phyloP scores from a whole-genome alignment of 2,113 vertebrate species.

The Megaleporinus macrocephalus region DNA sequence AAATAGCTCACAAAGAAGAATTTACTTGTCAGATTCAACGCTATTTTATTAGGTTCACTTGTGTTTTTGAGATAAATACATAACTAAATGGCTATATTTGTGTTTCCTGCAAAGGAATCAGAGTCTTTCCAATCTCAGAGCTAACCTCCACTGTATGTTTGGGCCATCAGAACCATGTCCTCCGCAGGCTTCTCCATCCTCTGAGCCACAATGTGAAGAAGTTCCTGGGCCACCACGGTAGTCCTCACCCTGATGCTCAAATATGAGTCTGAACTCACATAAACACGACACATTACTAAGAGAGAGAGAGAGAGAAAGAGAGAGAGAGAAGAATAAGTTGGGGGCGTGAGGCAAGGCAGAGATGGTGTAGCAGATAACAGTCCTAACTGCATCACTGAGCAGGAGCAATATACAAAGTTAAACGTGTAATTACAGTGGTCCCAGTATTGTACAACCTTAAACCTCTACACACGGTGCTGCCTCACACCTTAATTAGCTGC shows the following conservation, averaged over 20 bases:
- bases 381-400: conserved; percentile 14
- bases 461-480: background rate
- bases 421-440: conserved; percentile 10
- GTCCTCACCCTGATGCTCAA: conserved; percentile 89
- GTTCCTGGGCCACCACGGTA: conserved; percentile 86
- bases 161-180: conserved; percentile 86
- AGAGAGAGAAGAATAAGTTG: background rate
- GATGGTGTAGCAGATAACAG: background rate
- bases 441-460: conserved; percentile 1
- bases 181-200: conserved; percentile 89
- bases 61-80: too few species aligned
- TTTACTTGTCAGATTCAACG: too few species aligned
- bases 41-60: too few species aligned
- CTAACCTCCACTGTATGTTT: conserved; percentile 84
- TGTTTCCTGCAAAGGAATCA: too few species aligned
- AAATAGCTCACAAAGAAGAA: too few species aligned
- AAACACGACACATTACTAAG: conserved; percentile 92
- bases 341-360: background rate
- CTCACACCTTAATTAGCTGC: conserved; percentile 30
- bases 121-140: too few species aligned
- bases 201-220: conserved; percentile 86
- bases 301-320: conserved; percentile 15
- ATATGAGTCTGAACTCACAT: conserved; percentile 93
- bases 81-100: too few species aligned
- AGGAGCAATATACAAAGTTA: conserved; percentile 24